Base-by-base conservation (phyloP, 2,888 invertebrate species). In the Autographa pulchrina region DNA sequence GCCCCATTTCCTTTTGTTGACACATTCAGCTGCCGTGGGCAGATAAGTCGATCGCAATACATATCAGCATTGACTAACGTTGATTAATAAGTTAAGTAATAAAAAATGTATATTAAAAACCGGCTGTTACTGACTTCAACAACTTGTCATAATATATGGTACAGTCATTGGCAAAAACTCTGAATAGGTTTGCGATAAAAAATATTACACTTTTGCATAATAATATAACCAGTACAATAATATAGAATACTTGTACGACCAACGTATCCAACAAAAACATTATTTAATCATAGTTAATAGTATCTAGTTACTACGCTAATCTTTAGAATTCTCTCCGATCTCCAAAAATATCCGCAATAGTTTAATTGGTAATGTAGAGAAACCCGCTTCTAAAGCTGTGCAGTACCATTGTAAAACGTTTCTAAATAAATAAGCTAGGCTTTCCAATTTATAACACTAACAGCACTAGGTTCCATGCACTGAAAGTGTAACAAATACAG, bases 11-110 rank as follows among this genome's bases (percentile, higher is more conserved):
- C 52, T 48, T 63, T 48, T 52, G 18, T 52, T 60, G 76, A 79
- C 65, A 70, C 58, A 60, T 54, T 20, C 59, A 58, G 43, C 25
- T 60, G 52, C 41, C 59, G 75, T 63, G 59, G 60, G 62, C 52
- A 56, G 70, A 68, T 68, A 79, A 79, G 52, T 75, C 20, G 16
- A 67, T 54, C 65, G 54, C 62, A 52, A 59, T 64, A 25, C 48
- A 63, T 31, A 59, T 59, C 58, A 58, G 54, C 32, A 25, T 65
- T 41, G 32, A 65, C 13, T 56, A 41, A 43, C 18, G 16, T 41
- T 65, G 41, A 56, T 69, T 59, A 65, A 64, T 62, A 48, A 63
- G 66, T 62, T 59, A 58, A 66, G 25, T 59, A 52, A 64, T 64
- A 64, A 66, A 58, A 7, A 13, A 16, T 61, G 13, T 54, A 18